Percentiles rank a stretch among this genome's conserved stretches.
phyloP scores from a whole-genome alignment of 2,888 invertebrate species.

The Tubulanus polymorphus region DNA sequence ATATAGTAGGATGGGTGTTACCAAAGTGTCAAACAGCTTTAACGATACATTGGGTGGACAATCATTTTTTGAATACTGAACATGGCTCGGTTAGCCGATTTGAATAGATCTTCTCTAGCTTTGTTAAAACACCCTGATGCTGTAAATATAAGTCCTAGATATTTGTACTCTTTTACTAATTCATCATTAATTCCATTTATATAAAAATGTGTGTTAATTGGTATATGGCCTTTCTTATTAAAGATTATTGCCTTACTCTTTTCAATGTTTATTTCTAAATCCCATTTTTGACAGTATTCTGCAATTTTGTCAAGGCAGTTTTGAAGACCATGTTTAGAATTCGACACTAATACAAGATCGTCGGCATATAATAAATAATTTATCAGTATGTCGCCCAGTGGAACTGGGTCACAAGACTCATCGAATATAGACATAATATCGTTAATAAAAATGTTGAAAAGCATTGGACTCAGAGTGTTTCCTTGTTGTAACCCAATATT shows the following conservation, averaged over 20 bases:
- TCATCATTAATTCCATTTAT: too few relatives aligned
- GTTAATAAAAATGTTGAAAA: background rate
- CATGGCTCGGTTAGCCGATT: too few relatives aligned
- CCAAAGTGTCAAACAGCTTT: too few relatives aligned
- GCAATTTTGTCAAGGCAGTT: background rate
- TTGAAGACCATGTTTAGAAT: background rate
- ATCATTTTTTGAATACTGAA: too few relatives aligned
- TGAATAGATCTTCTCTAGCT: too few relatives aligned
- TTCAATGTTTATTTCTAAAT: background rate
- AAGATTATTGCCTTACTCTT: background rate
- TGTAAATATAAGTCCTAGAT: too few relatives aligned
- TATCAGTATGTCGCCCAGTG: background rate
- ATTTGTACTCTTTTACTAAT: too few relatives aligned
- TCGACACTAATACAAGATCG: background rate
- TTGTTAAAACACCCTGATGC: too few relatives aligned
- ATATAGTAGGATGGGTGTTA: too few relatives aligned
- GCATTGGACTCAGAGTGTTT: background rate
- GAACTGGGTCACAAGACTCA: background rate
- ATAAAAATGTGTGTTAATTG: too few relatives aligned
- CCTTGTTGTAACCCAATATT: background rate
- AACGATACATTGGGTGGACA: too few relatives aligned
- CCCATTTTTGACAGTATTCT: constrained; percentile 1
- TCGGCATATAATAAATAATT: background rate
- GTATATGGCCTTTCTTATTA: too few relatives aligned
- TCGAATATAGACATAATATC: background rate